phyloP scores from a whole-genome alignment of 2,113 vertebrate genomes.

The Danio rerio region DNA sequence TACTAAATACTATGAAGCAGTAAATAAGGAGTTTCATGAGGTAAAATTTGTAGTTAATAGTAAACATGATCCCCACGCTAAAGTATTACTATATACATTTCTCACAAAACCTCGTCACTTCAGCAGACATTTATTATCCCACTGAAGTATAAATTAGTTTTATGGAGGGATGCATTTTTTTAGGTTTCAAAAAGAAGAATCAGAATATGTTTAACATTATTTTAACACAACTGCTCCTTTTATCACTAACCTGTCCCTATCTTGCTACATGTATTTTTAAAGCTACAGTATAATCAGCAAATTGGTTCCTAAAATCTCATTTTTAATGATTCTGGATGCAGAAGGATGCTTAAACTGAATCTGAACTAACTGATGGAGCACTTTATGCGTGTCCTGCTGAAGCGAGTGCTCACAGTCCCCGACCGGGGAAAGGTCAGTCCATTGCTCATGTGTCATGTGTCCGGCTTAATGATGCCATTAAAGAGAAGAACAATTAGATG shows the following conservation, averaged over 20 bases:
- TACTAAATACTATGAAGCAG: too few relatives aligned
- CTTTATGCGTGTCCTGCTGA: constrained; percentile 3
- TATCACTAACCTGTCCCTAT: neutral
- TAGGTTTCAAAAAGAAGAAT: too few relatives aligned
- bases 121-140: too few relatives aligned
- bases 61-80: too few relatives aligned
- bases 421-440: constrained; percentile 34
- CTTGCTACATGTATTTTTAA: neutral
- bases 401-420: neutral
- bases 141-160: too few relatives aligned
- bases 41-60: too few relatives aligned
- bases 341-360: neutral
- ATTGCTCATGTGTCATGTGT: constrained; percentile 35
- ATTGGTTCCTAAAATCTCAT: neutral
- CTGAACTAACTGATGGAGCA: constrained; percentile 12
- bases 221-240: neutral
- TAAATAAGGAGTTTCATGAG: too few relatives aligned
- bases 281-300: neutral
- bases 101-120: too few relatives aligned
- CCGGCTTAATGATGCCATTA: constrained; percentile 41
- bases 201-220: too few relatives aligned
- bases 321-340: neutral
- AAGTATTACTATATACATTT: too few relatives aligned
- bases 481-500: constrained; percentile 51
- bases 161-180: too few relatives aligned